Percentiles rank a stretch among this genome's conserved stretches.
These are phyloP conservation scores for Odontamblyopus rebecca DNA, from an alignment of 2,797 vertebrate species.

Conservation along the genomic window DNA sequence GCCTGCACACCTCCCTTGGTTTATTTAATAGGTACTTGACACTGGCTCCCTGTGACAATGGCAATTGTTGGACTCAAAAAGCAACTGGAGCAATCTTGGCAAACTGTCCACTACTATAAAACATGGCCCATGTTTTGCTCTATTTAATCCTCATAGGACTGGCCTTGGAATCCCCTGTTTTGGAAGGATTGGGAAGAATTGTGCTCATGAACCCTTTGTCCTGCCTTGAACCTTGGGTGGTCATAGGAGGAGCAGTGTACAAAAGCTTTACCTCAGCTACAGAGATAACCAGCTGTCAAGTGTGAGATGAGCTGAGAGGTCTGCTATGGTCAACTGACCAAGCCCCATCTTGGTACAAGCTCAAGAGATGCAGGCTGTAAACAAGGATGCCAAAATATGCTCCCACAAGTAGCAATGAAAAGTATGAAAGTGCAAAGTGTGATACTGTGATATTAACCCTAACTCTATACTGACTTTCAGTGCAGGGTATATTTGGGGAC, in stretches of 20 bases:
- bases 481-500: too few relatives aligned
- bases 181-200: conserved; percentile 49
- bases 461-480: too few relatives aligned
- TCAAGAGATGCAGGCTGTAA: not conserved
- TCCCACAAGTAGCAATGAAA: conserved; percentile 7
- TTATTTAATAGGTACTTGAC: conserved; percentile 36
- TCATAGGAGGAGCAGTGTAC: conserved; percentile 38
- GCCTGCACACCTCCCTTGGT: conserved; percentile 45
- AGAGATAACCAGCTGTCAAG: conserved; percentile 72
- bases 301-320: conserved; percentile 60
- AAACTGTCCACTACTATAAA: conserved; percentile 29
- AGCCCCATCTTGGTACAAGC: conserved; percentile 37
- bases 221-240: conserved; percentile 36
- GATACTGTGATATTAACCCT: not conserved
- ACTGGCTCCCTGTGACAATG: conserved; percentile 57
- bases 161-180: conserved; percentile 60
- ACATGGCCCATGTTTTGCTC: conserved; percentile 52
- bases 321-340: conserved; percentile 45
- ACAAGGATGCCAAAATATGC: not conserved
- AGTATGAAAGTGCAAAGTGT: not conserved
- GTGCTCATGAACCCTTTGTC: conserved; percentile 42
- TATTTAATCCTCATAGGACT: conserved; percentile 49
- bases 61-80: conserved; percentile 56
- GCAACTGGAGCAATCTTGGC: conserved; percentile 24
- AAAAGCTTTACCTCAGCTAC: conserved; percentile 56